These are phyloP conservation scores for Caretta caretta DNA, from an alignment of 2,113 vertebrate genomes.

Conservation along the genomic window DNA sequence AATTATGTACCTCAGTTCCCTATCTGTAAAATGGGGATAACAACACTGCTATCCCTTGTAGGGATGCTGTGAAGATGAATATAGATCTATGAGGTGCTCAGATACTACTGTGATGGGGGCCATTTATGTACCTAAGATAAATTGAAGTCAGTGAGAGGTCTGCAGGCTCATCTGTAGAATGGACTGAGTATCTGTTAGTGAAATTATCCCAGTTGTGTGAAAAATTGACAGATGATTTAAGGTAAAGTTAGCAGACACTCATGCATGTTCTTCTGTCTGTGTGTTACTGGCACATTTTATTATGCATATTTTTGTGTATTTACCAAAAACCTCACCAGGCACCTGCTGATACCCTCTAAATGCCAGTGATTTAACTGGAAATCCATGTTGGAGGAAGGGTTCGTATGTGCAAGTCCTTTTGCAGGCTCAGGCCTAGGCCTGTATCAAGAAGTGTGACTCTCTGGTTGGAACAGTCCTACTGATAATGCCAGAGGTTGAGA, in stretches of 20 bases:
- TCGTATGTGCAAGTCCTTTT: background rate
- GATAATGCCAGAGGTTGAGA: background rate
- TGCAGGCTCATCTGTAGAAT: background rate
- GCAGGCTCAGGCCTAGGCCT: background rate
- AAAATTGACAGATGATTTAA: background rate
- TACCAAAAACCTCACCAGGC: background rate
- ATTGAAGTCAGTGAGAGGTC: background rate
- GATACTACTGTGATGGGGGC: background rate
- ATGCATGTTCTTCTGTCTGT: background rate
- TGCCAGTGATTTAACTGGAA: background rate
- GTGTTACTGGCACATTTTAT: background rate
- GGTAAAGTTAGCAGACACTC: background rate
- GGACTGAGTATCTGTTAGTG: background rate
- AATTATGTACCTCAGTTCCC: background rate
- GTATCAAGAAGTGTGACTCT: background rate
- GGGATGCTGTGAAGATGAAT: background rate
- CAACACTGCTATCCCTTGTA: background rate
- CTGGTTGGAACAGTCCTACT: background rate
- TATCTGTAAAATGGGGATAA: rapidly evolving
- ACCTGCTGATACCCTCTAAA: rapidly evolving
- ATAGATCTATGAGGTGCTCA: background rate
- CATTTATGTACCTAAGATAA: background rate
- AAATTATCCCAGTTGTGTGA: background rate
- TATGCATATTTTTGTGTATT: background rate
- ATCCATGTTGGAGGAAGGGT: background rate